Percentiles rank a stretch among this genome's conserved stretches.
These are phyloP conservation scores for Holacanthus passer DNA, from an alignment of 2,113 vertebrate species.

Conservation along the genomic window DNA sequence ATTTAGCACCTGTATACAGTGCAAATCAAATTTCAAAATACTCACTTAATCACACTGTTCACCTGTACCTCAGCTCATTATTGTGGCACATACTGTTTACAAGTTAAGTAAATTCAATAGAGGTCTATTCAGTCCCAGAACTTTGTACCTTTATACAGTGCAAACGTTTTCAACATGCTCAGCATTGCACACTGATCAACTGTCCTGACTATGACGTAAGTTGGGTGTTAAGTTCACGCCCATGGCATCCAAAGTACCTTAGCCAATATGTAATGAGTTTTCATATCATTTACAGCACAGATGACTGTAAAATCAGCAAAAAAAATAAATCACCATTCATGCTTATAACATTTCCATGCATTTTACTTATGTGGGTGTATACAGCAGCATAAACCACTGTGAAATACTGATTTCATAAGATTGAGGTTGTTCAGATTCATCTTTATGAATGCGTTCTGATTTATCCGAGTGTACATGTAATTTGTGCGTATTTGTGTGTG, in stretches of 20 bases:
- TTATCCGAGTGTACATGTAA: not conserved
- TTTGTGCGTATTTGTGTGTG: not conserved
- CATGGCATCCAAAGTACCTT: not conserved
- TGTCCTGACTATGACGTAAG: too few relatives aligned
- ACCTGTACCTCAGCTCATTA: too few relatives aligned
- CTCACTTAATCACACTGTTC: not conserved
- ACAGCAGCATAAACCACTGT: not conserved
- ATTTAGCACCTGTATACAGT: not conserved
- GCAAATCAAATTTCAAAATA: not conserved
- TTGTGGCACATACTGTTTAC: too few relatives aligned
- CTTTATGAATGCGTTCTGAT: not conserved
- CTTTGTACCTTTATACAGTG: not conserved
- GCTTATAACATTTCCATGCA: not conserved
- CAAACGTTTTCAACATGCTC: not conserved
- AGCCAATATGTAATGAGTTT: not conserved
- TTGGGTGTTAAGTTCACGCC: not conserved
- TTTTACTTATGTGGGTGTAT: not conserved
- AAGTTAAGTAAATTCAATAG: too few relatives aligned
- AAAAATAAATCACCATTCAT: too few relatives aligned
- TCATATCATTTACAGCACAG: not conserved
- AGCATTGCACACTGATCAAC: not conserved
- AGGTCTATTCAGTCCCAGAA: not conserved
- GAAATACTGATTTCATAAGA: conserved; percentile 1
- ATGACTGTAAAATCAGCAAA: not conserved
- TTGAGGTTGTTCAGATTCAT: not conserved